These are phyloP conservation scores for Mythimna impura DNA, from an alignment of 2,888 invertebrate species.

Conservation along the genomic window DNA sequence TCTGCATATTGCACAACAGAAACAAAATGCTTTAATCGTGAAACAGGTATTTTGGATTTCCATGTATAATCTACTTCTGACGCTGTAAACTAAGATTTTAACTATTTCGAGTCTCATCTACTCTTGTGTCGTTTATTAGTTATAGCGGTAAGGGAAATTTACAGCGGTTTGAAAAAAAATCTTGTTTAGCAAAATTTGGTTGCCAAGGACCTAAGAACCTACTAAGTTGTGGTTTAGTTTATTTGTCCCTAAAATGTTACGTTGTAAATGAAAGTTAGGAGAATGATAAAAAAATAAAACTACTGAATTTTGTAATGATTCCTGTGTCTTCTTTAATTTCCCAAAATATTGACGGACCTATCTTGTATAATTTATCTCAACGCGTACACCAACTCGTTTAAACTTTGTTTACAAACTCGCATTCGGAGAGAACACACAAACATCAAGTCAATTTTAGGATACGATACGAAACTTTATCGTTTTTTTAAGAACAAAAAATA, in stretches of 20 bases:
- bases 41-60: constrained; percentile 89
- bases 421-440: constrained; percentile 32
- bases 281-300: constrained; percentile 50
- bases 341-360: constrained; percentile 32
- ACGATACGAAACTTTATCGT: constrained; percentile 17
- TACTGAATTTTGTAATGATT: constrained; percentile 37
- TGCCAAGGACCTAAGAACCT: constrained; percentile 64
- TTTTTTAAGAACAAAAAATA: constrained; percentile 43
- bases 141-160: constrained; percentile 62
- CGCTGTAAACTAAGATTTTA: constrained; percentile 79
- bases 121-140: constrained; percentile 70
- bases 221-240: constrained; percentile 22
- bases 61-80: constrained; percentile 83
- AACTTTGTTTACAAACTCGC: constrained; percentile 15
- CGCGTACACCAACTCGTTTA: constrained; percentile 5
- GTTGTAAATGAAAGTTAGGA: constrained; percentile 33
- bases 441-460: constrained; percentile 39
- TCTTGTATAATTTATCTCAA: neutral
- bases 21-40: constrained; percentile 88
- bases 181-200: constrained; percentile 48
- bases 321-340: constrained; percentile 55
- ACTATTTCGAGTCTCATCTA: constrained; percentile 71
- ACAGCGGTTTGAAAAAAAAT: constrained; percentile 47
- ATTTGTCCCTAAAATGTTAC: constrained; percentile 21
- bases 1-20: constrained; percentile 82